Base-by-base conservation (phyloP, 2,888 invertebrate genomes). In the Sinohyriopsis cumingii region DNA sequence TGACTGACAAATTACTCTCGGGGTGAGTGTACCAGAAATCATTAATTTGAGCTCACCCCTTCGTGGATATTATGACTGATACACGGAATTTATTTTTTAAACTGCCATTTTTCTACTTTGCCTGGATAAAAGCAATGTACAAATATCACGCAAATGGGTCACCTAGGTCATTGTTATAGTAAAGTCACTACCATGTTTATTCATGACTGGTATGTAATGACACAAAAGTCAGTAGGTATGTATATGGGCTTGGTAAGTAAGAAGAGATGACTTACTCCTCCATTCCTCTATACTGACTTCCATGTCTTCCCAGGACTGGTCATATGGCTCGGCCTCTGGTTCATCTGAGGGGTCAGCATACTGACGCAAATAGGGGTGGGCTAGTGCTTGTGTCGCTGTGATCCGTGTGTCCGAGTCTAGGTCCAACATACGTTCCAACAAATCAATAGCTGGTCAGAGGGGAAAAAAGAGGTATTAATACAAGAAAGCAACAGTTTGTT, bases 341-440 rank as follows among this genome's bases (percentile, higher is more conserved):
- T 99, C 99, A 22, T 99, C 97, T 7, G 81, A 75, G 3, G 88
- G 88, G 75, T 90, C 89, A 65, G 88, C 84, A 91, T 99, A 99
- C 90, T 97, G 90, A 93, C 94, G 92, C 82, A 99, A 92, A 91
- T 99, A 99, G 45, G 94, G 93, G 91, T 98, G 97, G 53, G 95
- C 95, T 67, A 98, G 92, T 33, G 97, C 97, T 89, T 95, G 93
- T 79, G 94, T 93, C 0, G 95, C 96, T 7, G 95, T 95, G 80
- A 96, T 96, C 86, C 95, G 93, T 89, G 94, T 95, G 87, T 98
- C 98, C 54, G 98, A 95, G 91, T 99, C 99, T 78, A 99, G 91
- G 90, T 98, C 97, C 78, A 99, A 91, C 98, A 99, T 99, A 86
- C 95, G 93, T 90, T 97, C 96, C 66, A 99, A 92, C 81, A 99